These are phyloP conservation scores for Choristoneura rosaceana DNA, from an alignment of 2,888 invertebrate species.

Conservation along the genomic window DNA sequence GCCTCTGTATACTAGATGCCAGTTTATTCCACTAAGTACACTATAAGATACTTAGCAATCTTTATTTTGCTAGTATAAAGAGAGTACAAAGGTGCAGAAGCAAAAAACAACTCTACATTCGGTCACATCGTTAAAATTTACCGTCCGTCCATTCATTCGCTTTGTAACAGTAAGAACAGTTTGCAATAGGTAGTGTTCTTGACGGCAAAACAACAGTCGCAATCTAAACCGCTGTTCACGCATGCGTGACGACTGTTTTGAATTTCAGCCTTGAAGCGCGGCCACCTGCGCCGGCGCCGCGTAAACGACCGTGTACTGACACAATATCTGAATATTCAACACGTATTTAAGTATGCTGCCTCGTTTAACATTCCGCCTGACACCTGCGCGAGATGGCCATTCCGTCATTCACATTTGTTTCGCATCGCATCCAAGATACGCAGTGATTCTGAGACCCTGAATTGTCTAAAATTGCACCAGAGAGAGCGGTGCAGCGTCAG, in stretches of 20 bases:
- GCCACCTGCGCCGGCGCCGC: conserved; percentile 88
- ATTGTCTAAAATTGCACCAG: conserved; percentile 52
- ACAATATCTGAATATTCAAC: conserved; percentile 85
- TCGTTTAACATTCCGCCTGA: conserved; percentile 78
- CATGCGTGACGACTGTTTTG: conserved; percentile 85
- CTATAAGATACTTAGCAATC: too few species aligned
- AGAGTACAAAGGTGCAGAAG: background rate
- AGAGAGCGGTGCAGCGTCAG: conserved; percentile 49
- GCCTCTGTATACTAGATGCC: too few species aligned
- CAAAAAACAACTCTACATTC: background rate
- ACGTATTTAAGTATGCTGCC: conserved; percentile 72
- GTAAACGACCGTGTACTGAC: conserved; percentile 85
- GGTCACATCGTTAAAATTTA: background rate
- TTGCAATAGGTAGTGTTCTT: conserved; percentile 15
- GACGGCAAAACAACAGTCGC: conserved; percentile 52
- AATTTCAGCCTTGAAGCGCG: conserved; percentile 86
- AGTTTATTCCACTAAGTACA: background rate
- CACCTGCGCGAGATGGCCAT: conserved; percentile 77
- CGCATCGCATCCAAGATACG: conserved; percentile 19
- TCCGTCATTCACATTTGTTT: conserved; percentile 59
- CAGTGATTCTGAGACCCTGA: conserved; percentile 26
- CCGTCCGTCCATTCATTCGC: background rate
- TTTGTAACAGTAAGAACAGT: background rate
- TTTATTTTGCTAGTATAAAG: too few species aligned
- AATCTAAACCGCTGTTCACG: conserved; percentile 75